These are phyloP conservation scores for Hydrozoanthus gracilis DNA, from an alignment of 92 coral and sea anemone genomes.

Conservation along the genomic window DNA sequence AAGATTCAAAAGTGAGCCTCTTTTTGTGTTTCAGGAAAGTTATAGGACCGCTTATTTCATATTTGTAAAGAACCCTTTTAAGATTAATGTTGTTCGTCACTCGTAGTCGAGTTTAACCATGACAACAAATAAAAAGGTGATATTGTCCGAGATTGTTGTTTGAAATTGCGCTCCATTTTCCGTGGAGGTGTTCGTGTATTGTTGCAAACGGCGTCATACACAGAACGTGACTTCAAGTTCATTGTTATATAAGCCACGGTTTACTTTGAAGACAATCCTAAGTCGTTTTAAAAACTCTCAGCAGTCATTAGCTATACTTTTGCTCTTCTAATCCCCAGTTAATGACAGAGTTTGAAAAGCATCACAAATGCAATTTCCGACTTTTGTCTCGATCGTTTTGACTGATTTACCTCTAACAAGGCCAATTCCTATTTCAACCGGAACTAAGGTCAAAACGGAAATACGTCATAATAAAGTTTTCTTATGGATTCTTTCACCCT, in stretches of 20 bases:
- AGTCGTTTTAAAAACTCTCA: neutral
- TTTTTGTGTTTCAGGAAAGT: constrained; percentile 20
- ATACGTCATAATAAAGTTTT: constrained; percentile 22
- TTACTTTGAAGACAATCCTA: too few relatives aligned
- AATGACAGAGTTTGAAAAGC: constrained; percentile 49
- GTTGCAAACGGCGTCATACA: neutral
- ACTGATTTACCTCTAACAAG: constrained; percentile 34
- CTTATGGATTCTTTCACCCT: constrained; percentile 33
- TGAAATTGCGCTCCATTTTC: neutral
- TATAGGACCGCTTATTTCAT: constrained; percentile 1
- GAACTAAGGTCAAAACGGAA: constrained; percentile 42
- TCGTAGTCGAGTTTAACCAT: neutral
- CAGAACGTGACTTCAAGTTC: neutral
- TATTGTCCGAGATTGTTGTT: neutral
- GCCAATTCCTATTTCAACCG: constrained; percentile 25
- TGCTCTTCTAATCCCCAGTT: constrained; percentile 26
- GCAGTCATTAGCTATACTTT: neutral
- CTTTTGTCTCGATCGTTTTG: constrained; percentile 28
- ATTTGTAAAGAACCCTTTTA: constrained; percentile 14
- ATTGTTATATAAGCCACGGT: neutral
- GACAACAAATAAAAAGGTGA: neutral
- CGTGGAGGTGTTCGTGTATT: constrained; percentile 18
- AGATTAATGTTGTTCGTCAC: neutral
- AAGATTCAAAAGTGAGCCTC: neutral
- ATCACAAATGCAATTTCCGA: constrained; percentile 51